Percentiles rank a stretch among this genome's conserved stretches.
Evolutionary conservation across 2,113 vertebrate species (phyloP).

Genomic region (Eubucco bourcierii): DNA sequence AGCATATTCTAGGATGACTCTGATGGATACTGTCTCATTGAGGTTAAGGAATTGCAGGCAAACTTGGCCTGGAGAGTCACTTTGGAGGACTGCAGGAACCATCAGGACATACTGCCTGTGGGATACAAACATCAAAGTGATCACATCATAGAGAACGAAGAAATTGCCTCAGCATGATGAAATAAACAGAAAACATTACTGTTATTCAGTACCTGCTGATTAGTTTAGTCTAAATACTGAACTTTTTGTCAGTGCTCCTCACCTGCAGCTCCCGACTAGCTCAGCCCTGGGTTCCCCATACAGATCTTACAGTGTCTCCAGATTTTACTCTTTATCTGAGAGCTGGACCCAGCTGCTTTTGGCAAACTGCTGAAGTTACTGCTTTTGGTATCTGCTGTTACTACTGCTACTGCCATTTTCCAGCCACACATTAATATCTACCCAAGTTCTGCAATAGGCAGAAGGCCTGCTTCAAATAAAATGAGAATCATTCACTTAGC

Average conservation of each 20-base stretch:
- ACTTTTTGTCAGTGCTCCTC: background rate
- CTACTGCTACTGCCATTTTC: background rate
- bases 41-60: constrained; percentile 65
- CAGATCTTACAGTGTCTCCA: background rate
- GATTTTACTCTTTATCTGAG: background rate
- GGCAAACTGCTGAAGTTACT: background rate
- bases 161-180: background rate
- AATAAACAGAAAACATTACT: background rate
- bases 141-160: background rate
- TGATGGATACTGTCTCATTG: background rate
- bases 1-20: constrained; percentile 37
- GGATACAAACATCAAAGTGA: background rate
- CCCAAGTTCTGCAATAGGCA: background rate
- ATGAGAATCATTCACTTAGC: background rate
- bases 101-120: constrained; percentile 68
- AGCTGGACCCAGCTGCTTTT: background rate
- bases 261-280: background rate
- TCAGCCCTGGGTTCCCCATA: background rate
- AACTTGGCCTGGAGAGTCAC: constrained; percentile 14
- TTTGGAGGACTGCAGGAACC: constrained; percentile 64
- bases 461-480: background rate
- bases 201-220: background rate
- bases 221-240: background rate
- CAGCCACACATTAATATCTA: rapidly evolving
- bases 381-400: background rate